These are phyloP conservation scores for Drosophila obscura DNA, from an alignment of 1,140 invertebrate genomes.

Conservation along the genomic window DNA sequence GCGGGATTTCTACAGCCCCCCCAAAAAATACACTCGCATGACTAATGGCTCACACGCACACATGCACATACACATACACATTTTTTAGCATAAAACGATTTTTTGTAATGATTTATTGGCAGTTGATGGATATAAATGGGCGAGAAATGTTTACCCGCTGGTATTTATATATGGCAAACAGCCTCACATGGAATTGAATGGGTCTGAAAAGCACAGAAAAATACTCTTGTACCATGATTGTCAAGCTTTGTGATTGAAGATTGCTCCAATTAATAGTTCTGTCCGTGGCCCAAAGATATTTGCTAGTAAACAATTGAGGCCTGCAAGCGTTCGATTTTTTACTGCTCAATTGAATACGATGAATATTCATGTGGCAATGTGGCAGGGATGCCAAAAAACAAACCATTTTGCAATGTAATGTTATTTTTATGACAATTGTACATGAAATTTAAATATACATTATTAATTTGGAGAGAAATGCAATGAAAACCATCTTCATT, in stretches of 20 bases:
- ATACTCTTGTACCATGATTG: background rate
- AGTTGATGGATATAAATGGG: conserved; percentile 54
- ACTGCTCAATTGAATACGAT: background rate
- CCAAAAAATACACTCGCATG: background rate
- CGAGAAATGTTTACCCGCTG: conserved; percentile 42
- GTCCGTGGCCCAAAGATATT: conserved; percentile 7
- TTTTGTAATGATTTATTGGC: conserved; percentile 84
- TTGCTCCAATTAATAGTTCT: conserved; percentile 32
- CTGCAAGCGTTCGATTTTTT: background rate
- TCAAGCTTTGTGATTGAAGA: conserved; percentile 19
- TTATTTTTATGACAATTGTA: no score
- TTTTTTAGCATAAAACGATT: conserved; percentile 56
- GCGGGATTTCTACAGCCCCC: conserved; percentile 6
- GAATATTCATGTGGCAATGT: background rate
- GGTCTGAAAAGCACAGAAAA: conserved; percentile 19
- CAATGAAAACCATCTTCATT: background rate
- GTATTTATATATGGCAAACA: conserved; percentile 49
- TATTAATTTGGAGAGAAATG: no score
- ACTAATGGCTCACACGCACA: background rate
- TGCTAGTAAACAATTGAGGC: conserved; percentile 5
- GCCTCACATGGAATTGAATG: conserved; percentile 35
- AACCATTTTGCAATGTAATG: no score
- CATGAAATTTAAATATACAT: no score
- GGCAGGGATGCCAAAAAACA: no score
- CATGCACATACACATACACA: conserved; percentile 5